These are phyloP conservation scores for Drosophila subpulchrella DNA, from an alignment of 1,140 invertebrate genomes.

Conservation along the genomic window DNA sequence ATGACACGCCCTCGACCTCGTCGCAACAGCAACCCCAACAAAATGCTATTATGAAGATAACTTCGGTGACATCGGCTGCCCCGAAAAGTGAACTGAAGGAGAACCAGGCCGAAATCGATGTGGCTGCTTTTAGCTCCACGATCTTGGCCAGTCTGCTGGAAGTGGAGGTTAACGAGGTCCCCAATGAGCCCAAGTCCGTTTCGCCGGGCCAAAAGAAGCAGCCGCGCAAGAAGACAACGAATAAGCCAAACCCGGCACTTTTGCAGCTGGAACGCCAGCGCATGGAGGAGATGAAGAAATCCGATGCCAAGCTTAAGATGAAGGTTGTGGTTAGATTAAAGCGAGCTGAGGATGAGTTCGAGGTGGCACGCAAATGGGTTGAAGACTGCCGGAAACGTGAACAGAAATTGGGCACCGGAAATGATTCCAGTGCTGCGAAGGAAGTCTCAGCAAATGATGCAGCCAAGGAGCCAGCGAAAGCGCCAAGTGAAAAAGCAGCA, in stretches of 20 bases:
- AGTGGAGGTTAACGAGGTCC: conserved; percentile 63
- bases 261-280: conserved; percentile 72
- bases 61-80: conserved; percentile 53
- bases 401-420: background rate
- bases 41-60: conserved; percentile 45
- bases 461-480: no score
- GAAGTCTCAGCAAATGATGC: background rate
- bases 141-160: conserved; percentile 77
- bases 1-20: conserved; percentile 44
- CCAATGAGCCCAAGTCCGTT: conserved; percentile 18
- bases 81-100: background rate
- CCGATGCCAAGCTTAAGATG: conserved; percentile 74
- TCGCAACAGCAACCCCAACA: background rate
- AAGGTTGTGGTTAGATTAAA: conserved; percentile 59
- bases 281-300: conserved; percentile 69
- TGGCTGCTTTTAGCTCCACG: conserved; percentile 67
- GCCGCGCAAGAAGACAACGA: conserved; percentile 78
- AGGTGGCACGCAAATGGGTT: conserved; percentile 58
- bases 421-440: background rate
- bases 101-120: conserved; percentile 48
- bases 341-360: conserved; percentile 65
- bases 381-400: background rate
- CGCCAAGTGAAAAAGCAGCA: conserved; percentile 1
- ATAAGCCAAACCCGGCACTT: conserved; percentile 79
- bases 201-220: conserved; percentile 69